Base-by-base conservation (phyloP, 2,113 vertebrate genomes). In the Xyrauchen texanus region DNA sequence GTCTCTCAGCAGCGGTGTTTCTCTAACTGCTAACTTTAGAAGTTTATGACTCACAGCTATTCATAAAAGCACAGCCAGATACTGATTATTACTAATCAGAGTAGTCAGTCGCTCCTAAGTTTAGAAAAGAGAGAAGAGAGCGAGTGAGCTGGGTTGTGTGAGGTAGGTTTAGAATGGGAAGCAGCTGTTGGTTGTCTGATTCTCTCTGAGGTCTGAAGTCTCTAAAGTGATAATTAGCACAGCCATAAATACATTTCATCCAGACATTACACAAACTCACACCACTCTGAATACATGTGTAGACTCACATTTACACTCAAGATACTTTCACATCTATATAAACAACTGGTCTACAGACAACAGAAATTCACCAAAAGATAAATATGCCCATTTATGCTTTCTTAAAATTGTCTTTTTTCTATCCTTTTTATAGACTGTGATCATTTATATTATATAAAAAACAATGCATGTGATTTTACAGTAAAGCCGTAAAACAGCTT, bases 171-270 rank as follows among this genome's bases (percentile, higher is more conserved):
- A 79, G 72, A 83, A 49, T n/a, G 60, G 67, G 34, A 72, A 65
- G 71, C 82, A 76, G 82, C 72, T 79, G 82, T 55, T 73, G 67
- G 53, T 55, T 77, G 65, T 79, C 60, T 80, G 58, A 68, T 68
- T 79, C 77, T 68, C 65, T 83, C 71, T 76, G 81, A 65, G 77
- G 55, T 34, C 21, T 82, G 71, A 71, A 76, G 66, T 78, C 21
- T 34, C 71, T 83, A 71, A 80, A 80, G 74, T 70, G 72, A 80
- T 83, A 65, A 83, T 80, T 80, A 80, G 65, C 79, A 76, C 79
- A 58, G 68, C 78, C 82, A 73, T 75, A 84, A 80, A 84, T 81
- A 84, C 75, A 81, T 60, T 65, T 75, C 71, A 63, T 16, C 68
- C 75, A 76, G 73, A 70, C 77, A 71, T 34, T 21, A 44, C 58